Evolutionary conservation across 2,797 vertebrate genomes (phyloP), one percentile per base, ranked within the genome.

Genomic region (Sebastes hubbsi): DNA sequence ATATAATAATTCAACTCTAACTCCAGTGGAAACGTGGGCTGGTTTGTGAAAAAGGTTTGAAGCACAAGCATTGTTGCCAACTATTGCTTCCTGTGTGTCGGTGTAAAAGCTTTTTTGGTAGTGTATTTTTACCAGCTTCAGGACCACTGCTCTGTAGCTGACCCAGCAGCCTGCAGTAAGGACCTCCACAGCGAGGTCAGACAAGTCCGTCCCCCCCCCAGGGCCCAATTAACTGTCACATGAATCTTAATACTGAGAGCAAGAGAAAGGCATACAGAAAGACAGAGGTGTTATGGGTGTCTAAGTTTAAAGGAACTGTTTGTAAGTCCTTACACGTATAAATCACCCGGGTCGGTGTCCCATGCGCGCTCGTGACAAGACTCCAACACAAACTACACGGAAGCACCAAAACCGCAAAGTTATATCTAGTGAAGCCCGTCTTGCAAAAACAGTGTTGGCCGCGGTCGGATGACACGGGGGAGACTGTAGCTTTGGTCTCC

Each of bases 1-100:
- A 62, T 62, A 81, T 72, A 86, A 88, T 24, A 65, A 42, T 24
- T 78, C 70, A 60, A 66, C 59, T 72, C 63, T 75, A 46, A n/a
- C 59, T 30, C 38, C 25, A 63, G 75, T n/a, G 36, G 24, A 60
- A 68, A 75, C 46, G 75, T 83, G 66, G 75, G 78, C 14, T 54
- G 80, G 27, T 87, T 46, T 46, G 42, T 46, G 42, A 46, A 46
- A 38, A 46, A 46, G 1, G 42, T 46, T 46, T 55, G 59, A 4
- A 52, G 20, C 9, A 20, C 12, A 11, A 36, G n/a, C 22, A 32
- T n/a, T 18, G 2, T 3, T 63, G 77, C 46, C 38, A 81, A 46
- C 56, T 22, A 52, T 9, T 68, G 34, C 29, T 56, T 59, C 20
- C 68, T 6, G 34, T 6, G 34, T 67, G 61, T 67, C 10, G 4